These are phyloP conservation scores for Zophobas morio DNA, from an alignment of 1,140 invertebrate species.

Conservation along the genomic window DNA sequence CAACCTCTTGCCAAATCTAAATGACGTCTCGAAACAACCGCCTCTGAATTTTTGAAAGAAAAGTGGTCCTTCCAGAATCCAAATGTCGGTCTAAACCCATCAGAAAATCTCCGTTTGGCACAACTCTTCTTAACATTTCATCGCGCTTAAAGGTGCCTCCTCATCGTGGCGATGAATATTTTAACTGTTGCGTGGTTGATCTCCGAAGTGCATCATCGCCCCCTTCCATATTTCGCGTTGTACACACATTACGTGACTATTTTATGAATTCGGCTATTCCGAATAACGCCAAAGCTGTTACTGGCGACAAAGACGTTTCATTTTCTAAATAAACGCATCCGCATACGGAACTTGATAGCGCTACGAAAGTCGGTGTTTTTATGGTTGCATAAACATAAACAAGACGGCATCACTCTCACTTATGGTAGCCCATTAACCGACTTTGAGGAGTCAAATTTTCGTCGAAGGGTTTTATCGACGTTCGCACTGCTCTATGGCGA, in stretches of 20 bases:
- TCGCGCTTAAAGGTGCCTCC: neutral
- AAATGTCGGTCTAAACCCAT: slow-evolving; percentile 16
- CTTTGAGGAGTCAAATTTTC: neutral
- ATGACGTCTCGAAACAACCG: neutral
- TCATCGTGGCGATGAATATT: slow-evolving; percentile 20
- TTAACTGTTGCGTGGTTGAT: slow-evolving; percentile 23
- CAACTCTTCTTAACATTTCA: slow-evolving; percentile 21
- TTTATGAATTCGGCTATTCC: slow-evolving; percentile 6
- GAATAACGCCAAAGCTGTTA: neutral
- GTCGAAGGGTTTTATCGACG: slow-evolving; percentile 20
- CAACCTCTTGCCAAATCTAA: too few relatives aligned
- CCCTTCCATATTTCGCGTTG: slow-evolving; percentile 24
- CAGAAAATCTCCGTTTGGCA: slow-evolving; percentile 26
- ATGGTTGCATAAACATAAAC: slow-evolving; percentile 33
- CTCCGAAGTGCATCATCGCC: neutral
- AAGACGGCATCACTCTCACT: slow-evolving; percentile 34
- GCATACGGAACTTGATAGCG: slow-evolving; percentile 12
- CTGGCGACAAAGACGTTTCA: neutral
- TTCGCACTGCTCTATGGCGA: neutral
- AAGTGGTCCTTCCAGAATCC: neutral
- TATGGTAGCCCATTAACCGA: slow-evolving; percentile 33
- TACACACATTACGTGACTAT: slow-evolving; percentile 27
- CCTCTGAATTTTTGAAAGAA: slow-evolving; percentile 4
- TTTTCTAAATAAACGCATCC: neutral
- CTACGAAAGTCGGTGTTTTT: slow-evolving; percentile 22